Base-by-base conservation (phyloP, 92 coral and sea anemone genomes). In the Epizoanthus scotinus region DNA sequence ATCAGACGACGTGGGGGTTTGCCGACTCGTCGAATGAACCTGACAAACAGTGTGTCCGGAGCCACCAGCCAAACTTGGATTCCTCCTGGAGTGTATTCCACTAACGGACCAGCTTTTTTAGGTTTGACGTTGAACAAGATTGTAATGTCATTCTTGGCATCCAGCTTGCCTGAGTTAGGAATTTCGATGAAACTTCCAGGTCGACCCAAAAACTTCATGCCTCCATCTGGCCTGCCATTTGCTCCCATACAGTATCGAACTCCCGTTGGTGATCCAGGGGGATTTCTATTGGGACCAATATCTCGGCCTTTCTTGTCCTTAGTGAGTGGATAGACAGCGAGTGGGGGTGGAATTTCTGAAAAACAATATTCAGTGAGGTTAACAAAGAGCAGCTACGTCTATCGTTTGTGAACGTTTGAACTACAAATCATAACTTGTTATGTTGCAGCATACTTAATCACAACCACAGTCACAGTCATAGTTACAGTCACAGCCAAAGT, bases 201-300 rank as follows among this genome's bases (percentile, higher is more conserved):
- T 24, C 86, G 72, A 36, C 97, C 97, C 19, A 70, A 52, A 71
- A 92, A 92, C 21, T 91, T 83, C 6, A 94, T 92, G 21, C 94
- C 83, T 77, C 82, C 83, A 73, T 89, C 85, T 5, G 97, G 94
- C 47, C 86, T 87, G 20, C 84, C 79, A 60, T 87, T 87, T 19
- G 97, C 88, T 68, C 97, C 97, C 3, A 94, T 90, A 21, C 85
- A 82, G 71, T 92, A 90, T 25, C 89, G 77, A n/a, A 84, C 77
- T 54, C 86, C 87, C 67, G 69, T 84, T 17, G 84, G 79, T 40
- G 70, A 82, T 19, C 97, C 97, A 0, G 88, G 87, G 8, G 85
- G 57, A 78, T 92, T 92, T 38, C 71, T 89, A 26, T 88, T 93
- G 20, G 84, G 88, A 73, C 96, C 89, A 52, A 91, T 86, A 67